phyloP scores from a whole-genome alignment of 1,140 invertebrate genomes.

The Drosophila cardini region DNA sequence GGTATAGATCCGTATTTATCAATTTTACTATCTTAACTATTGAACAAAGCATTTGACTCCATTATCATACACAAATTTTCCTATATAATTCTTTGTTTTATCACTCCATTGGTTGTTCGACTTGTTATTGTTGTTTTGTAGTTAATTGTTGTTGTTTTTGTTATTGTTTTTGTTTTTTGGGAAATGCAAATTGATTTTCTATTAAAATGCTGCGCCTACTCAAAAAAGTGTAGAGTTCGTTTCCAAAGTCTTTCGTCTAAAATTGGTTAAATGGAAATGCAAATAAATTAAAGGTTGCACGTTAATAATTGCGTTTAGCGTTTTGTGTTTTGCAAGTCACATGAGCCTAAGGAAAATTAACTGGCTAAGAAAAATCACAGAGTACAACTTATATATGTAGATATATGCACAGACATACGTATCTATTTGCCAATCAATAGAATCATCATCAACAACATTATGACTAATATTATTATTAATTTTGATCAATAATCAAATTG shows the following conservation, averaged over 20 bases:
- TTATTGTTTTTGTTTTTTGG: not conserved
- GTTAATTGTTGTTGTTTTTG: not conserved
- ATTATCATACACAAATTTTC: constrained; percentile 11
- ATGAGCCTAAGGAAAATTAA: not conserved
- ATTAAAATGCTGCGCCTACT: constrained; percentile 18
- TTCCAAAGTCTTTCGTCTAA: constrained; percentile 65
- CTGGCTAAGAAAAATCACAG: not conserved
- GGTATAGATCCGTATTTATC: constrained; percentile 5
- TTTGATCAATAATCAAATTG: constrained; percentile 15
- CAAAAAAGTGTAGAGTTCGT: constrained; percentile 65
- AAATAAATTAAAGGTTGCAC: constrained; percentile 45
- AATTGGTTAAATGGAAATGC: constrained; percentile 21
- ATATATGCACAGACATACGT: not conserved
- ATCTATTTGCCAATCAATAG: constrained; percentile 15
- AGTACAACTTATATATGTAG: not conserved
- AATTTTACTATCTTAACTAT: constrained; percentile 6
- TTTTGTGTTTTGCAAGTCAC: constrained; percentile 4
- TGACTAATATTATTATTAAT: constrained; percentile 39
- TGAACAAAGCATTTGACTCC: constrained; percentile 4
- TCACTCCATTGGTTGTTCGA: not conserved
- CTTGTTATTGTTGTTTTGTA: not conserved
- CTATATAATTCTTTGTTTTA: not conserved
- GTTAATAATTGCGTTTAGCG: constrained; percentile 43
- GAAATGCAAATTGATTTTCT: constrained; percentile 9
- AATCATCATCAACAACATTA: constrained; percentile 1